Evolutionary conservation across 2,888 invertebrate genomes (phyloP).

Genomic region (Malacosoma neustria): DNA sequence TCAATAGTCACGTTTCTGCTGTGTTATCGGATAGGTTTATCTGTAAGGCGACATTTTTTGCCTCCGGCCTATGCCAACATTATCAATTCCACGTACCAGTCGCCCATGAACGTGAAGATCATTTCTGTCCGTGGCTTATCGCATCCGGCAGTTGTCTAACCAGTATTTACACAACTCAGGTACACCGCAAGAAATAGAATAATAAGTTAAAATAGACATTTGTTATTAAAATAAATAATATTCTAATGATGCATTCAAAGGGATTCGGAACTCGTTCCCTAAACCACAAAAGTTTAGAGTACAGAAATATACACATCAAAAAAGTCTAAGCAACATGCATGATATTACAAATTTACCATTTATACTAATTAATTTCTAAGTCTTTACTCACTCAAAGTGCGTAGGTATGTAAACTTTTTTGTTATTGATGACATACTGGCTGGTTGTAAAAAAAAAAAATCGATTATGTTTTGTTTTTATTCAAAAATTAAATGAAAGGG

Average conservation of each 20-base stretch:
- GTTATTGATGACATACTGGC: too few relatives aligned
- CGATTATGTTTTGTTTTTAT: too few relatives aligned
- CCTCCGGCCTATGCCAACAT: conserved; percentile 58
- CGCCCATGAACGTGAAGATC: conserved; percentile 53
- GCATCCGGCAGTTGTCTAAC: conserved; percentile 33
- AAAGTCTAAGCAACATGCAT: too few relatives aligned
- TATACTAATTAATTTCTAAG: too few relatives aligned
- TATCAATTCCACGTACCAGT: conserved; percentile 36
- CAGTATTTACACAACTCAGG: conserved; percentile 32
- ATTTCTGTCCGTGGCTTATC: conserved; percentile 43
- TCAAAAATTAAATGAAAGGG: too few relatives aligned
- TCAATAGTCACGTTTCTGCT: conserved; percentile 24
- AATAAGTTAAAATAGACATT: conserved; percentile 27
- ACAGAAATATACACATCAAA: too few relatives aligned
- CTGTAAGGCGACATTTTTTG: conserved; percentile 41
- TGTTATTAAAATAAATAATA: conserved; percentile 68
- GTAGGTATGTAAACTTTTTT: too few relatives aligned
- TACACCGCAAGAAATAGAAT: conserved; percentile 24
- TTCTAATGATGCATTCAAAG: conserved; percentile 48
- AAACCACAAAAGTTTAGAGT: too few relatives aligned
- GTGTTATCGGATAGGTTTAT: conserved; percentile 41
- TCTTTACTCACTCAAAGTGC: too few relatives aligned
- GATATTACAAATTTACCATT: too few relatives aligned
- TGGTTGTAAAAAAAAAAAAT: too few relatives aligned
- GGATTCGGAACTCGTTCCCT: conserved; percentile 45